A percentile compares a stretch with the other conserved stretches of the same genome.
Conservation (phyloP, 2,797 vertebrate genomes). For the Sebastes matsubarae region DNA sequence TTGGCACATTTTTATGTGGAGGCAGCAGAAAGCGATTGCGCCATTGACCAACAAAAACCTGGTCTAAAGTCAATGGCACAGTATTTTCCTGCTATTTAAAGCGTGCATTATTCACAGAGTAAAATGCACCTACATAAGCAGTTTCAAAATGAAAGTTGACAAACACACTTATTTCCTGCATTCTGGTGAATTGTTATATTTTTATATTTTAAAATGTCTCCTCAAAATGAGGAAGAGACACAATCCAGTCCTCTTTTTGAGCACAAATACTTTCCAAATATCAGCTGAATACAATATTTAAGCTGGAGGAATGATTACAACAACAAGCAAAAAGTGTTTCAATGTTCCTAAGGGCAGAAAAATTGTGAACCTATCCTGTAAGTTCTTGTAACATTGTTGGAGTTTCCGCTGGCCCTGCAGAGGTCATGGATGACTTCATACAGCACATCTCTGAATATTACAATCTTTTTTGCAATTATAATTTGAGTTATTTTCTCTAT, state of each 20-base stretch:
- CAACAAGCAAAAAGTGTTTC: neutral
- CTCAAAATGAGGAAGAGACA: neutral
- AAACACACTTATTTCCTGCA: too few species aligned
- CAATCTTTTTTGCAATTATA: conserved; percentile 16
- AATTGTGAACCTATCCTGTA: neutral
- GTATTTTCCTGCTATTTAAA: too few species aligned
- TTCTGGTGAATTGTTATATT: too few species aligned
- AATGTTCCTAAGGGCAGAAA: neutral
- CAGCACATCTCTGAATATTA: conserved; percentile 3
- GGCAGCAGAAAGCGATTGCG: neutral
- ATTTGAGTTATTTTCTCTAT: neutral
- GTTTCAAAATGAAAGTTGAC: too few species aligned
- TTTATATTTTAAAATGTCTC: too few species aligned
- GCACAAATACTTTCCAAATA: neutral
- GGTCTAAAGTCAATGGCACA: fast-evolving
- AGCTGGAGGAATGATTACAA: neutral
- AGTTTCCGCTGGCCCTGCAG: neutral
- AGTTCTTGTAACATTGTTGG: neutral
- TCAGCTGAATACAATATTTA: neutral
- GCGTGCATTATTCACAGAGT: too few species aligned
- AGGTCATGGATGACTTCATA: neutral
- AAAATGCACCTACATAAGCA: too few species aligned
- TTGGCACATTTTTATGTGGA: neutral
- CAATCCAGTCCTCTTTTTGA: neutral
- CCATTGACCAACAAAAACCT: neutral